Conservation (phyloP, 2,113 vertebrate genomes). For the Cercocebus atys region DNA sequence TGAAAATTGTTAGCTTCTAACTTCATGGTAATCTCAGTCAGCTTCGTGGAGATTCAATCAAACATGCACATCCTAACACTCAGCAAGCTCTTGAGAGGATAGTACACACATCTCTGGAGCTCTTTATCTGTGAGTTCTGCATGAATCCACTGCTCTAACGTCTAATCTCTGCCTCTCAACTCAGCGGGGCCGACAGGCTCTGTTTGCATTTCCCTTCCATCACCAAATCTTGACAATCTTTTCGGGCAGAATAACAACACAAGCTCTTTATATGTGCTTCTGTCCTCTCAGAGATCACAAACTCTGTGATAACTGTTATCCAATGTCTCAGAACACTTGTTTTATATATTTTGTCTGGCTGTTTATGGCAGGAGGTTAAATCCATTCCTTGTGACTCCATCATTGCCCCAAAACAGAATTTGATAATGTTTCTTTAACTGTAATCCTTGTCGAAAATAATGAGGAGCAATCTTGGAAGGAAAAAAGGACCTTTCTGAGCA, state of each 20-base stretch:
- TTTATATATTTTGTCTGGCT: not conserved
- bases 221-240: not conserved
- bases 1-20: not conserved
- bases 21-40: not conserved
- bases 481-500: not conserved
- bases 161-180: not conserved
- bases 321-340: not conserved
- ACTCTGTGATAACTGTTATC: not conserved
- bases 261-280: not conserved
- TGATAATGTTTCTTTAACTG: not conserved
- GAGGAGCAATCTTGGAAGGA: not conserved
- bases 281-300: not conserved
- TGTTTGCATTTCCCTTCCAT: not conserved
- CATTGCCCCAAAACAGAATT: not conserved
- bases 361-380: not conserved
- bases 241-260: not conserved
- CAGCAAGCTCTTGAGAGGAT: not conserved
- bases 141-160: not conserved
- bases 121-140: not conserved
- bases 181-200: not conserved
- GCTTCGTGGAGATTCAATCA: not conserved
- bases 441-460: constrained; percentile 27
- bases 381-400: not conserved
- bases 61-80: not conserved
- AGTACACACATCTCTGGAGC: not conserved